phyloP scores from a whole-genome alignment of 2,888 invertebrate genomes.

The Rutpela maculata region DNA sequence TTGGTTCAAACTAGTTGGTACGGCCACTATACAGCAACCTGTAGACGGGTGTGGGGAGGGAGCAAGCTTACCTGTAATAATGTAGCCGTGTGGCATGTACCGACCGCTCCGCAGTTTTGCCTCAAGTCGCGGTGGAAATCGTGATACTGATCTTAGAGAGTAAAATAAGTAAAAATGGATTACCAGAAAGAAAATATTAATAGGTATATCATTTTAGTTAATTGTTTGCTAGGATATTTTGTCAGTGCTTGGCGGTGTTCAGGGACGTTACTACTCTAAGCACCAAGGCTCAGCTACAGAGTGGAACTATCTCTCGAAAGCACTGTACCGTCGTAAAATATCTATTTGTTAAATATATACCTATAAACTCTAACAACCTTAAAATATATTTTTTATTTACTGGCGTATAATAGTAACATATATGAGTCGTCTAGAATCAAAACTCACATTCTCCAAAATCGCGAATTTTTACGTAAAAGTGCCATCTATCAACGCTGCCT shows the following conservation, averaged over 20 bases:
- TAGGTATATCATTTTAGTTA: background rate
- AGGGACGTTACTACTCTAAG: background rate
- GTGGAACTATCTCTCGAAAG: background rate
- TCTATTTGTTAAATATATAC: background rate
- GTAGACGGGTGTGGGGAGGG: conserved; percentile 56
- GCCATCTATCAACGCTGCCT: no score
- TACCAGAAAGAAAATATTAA: conserved; percentile 9
- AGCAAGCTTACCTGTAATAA: conserved; percentile 57
- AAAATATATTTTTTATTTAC: background rate
- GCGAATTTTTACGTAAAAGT: no score
- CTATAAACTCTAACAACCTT: background rate
- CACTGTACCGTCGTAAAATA: background rate
- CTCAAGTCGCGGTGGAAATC: conserved; percentile 29
- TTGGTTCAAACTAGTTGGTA: conserved; percentile 62
- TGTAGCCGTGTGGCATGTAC: conserved; percentile 53
- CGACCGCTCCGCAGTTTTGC: conserved; percentile 33
- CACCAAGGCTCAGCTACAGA: background rate
- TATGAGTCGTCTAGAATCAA: no score
- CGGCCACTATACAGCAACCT: conserved; percentile 60
- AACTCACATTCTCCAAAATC: no score
- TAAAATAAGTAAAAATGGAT: conserved; percentile 24
- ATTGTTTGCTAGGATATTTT: background rate
- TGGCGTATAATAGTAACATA: no score
- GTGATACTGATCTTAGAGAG: conserved; percentile 26
- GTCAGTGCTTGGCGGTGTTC: no score